Evolutionary conservation across 2,113 vertebrate genomes (phyloP).

Genomic region (Muscicapa adusta): DNA sequence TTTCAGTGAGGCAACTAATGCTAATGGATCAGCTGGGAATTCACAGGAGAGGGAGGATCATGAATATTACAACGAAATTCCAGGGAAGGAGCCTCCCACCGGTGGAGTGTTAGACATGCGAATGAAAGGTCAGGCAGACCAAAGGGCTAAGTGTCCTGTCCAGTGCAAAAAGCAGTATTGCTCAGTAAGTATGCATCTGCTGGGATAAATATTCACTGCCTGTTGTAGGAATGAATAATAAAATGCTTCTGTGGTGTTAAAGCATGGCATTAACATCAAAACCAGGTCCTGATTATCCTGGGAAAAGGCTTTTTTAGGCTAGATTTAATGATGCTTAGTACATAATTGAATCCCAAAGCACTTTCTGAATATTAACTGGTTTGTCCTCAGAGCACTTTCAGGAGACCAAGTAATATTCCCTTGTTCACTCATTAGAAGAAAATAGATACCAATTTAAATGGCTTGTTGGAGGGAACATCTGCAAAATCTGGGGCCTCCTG

Average conservation of each 20-base stretch:
- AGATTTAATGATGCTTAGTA: conserved; percentile 50
- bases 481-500: conserved; percentile 10
- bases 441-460: conserved; percentile 14
- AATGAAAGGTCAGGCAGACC: conserved; percentile 53
- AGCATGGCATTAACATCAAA: conserved; percentile 17
- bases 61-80: conserved; percentile 88
- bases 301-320: conserved; percentile 25
- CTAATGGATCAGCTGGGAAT: conserved; percentile 52
- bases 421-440: conserved; percentile 29
- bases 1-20: conserved; percentile 65
- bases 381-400: conserved; percentile 54
- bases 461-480: conserved; percentile 22
- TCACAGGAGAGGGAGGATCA: conserved; percentile 60
- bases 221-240: neutral
- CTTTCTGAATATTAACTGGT: conserved; percentile 53
- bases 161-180: conserved; percentile 64
- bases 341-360: conserved; percentile 50
- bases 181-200: conserved; percentile 60
- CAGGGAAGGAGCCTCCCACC: conserved; percentile 75
- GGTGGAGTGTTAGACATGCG: conserved; percentile 75
- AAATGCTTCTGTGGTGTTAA: conserved; percentile 16
- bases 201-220: neutral
- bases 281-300: conserved; percentile 14
- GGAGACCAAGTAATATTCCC: conserved; percentile 36
- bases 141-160: conserved; percentile 43